Evolutionary conservation across 2,888 invertebrate species (phyloP), one percentile per base, ranked within the genome.

Genomic region (Drosophila buzzatii): DNA sequence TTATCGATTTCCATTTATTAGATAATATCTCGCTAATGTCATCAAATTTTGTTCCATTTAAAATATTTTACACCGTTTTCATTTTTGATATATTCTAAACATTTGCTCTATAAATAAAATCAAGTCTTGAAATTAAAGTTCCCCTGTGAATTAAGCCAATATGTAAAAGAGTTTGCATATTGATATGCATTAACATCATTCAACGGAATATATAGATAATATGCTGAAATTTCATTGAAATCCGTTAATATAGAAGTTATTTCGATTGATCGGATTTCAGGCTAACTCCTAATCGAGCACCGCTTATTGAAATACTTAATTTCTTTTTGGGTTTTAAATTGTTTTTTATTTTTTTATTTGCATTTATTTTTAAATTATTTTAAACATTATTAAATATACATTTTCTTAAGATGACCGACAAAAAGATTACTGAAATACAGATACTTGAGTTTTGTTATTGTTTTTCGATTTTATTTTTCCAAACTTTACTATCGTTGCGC

Each of bases 361-460:
- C 45, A 23, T 45, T 45, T 72, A 64, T 62, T 69, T 82, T 58
- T 62, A 60, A 67, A 70, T 80, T 82, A 79, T 80, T 79, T 88
- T 79, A 79, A 70, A 76, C 76, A 85, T 85, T 84, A 85, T 85
- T 82, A 76, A 81, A 79, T 85, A 81, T 83, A 84, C 85, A 84
- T 71, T 75, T 75, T 85, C 70, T 85, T 85, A 82, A 76, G 64
- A 76, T 73, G 82, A 72, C 76, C 71, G 75, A 72, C 67, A 74
- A 76, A 72, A 73, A 56, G 49, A 55, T 68, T 76, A 44, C 58
- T 68, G 64, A 67, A 76, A 69, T 53, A 53, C 35, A 70, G 37
- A 27, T 71, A 66, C 55, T 47, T 56, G 42, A 42, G 41, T 58
- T 61, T 63, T 37, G 23, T 39, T 37, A 27, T 47, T 59, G 45